Evolutionary conservation across 1,140 invertebrate species (phyloP).

Genomic region (Theocolax elegans): DNA sequence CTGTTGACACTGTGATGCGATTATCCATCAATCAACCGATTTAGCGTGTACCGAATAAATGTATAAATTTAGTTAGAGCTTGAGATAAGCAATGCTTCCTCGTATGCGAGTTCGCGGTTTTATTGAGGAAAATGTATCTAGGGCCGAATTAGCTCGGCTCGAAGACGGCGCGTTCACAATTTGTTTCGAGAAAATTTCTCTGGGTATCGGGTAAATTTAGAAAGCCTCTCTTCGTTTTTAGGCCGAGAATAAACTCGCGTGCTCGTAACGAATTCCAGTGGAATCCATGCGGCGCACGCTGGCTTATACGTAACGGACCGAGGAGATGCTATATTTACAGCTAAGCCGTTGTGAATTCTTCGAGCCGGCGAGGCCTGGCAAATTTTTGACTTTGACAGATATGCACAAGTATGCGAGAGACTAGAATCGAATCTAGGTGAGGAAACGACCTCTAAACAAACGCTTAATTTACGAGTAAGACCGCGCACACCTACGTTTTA

Average conservation of each 20-base stretch:
- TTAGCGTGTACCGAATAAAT: too few relatives aligned
- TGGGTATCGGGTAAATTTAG: slow-evolving; percentile 20
- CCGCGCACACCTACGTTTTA: too few relatives aligned
- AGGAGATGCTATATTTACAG: slow-evolving; percentile 19
- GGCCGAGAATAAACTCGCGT: slow-evolving; percentile 28
- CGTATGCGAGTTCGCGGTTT: neutral
- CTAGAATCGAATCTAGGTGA: slow-evolving; percentile 9
- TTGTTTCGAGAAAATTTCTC: slow-evolving; percentile 28
- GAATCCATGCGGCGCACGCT: neutral
- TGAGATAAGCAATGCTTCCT: slow-evolving; percentile 4
- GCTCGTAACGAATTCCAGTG: slow-evolving; percentile 27
- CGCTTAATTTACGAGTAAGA: too few relatives aligned
- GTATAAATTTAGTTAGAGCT: neutral
- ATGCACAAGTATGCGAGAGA: slow-evolving; percentile 1
- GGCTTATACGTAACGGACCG: neutral
- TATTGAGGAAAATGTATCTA: too few relatives aligned
- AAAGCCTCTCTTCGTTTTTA: slow-evolving; percentile 29
- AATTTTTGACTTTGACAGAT: slow-evolving; percentile 34
- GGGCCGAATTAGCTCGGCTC: neutral
- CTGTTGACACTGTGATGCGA: too few relatives aligned
- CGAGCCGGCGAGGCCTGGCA: slow-evolving; percentile 2
- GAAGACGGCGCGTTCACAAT: neutral
- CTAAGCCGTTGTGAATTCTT: neutral
- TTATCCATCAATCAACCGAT: too few relatives aligned
- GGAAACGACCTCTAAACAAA: slow-evolving; percentile 10